phyloP scores from a whole-genome alignment of 2,888 invertebrate species.

The Cataglyphis cursor region DNA sequence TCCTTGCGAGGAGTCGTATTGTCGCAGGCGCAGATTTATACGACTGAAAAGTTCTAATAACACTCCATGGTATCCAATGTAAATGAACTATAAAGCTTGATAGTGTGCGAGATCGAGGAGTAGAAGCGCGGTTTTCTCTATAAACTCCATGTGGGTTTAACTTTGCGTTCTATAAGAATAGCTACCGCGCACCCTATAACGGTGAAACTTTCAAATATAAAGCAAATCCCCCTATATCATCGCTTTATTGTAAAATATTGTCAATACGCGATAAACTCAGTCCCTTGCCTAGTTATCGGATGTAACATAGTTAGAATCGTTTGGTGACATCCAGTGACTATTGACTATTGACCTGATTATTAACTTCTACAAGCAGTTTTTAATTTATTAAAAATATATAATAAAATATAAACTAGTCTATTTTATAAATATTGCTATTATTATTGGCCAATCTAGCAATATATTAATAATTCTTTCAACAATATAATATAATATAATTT shows the following conservation, averaged over 20 bases:
- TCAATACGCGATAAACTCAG: slow-evolving; percentile 70
- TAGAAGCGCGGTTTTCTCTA: slow-evolving; percentile 23
- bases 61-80: slow-evolving; percentile 57
- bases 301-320: slow-evolving; percentile 7
- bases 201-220: slow-evolving; percentile 72
- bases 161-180: slow-evolving; percentile 63
- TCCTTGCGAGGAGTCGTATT: slow-evolving; percentile 29
- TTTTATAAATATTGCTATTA: neutral
- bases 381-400: slow-evolving; percentile 28
- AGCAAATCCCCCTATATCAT: slow-evolving; percentile 72
- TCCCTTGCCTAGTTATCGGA: neutral
- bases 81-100: slow-evolving; percentile 60
- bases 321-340: slow-evolving; percentile 1
- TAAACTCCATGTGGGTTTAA: slow-evolving; percentile 57
- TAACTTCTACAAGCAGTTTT: slow-evolving; percentile 20
- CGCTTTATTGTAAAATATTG: slow-evolving; percentile 71
- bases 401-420: slow-evolving; percentile 8
- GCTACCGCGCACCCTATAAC: slow-evolving; percentile 50
- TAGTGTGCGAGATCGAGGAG: slow-evolving; percentile 14
- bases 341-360: slow-evolving; percentile 19
- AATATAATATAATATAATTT: neutral
- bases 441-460: neutral
- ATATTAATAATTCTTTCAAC: neutral
- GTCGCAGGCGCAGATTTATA: slow-evolving; percentile 59
- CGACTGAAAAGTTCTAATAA: slow-evolving; percentile 62